Conservation (phyloP, 2,113 vertebrate species). For the Electrona antarctica region DNA sequence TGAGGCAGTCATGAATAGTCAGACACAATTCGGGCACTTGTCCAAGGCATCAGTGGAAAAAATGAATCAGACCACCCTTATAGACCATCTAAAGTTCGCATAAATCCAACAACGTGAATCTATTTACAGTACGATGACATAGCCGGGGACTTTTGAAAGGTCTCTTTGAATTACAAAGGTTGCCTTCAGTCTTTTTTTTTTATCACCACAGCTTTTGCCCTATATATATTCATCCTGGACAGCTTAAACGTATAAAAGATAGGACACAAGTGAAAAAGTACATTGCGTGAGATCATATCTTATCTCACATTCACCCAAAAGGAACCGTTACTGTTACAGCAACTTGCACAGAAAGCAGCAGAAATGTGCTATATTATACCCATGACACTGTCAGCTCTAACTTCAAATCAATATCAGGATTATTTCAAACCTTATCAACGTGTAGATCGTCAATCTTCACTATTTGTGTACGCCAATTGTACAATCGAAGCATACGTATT, state of each 20-base stretch:
- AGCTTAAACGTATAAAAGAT: background rate
- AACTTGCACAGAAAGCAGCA: too few relatives aligned
- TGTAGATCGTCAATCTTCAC: too few relatives aligned
- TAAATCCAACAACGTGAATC: constrained; percentile 50
- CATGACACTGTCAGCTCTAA: too few relatives aligned
- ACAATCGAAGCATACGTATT: too few relatives aligned
- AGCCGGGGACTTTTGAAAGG: constrained; percentile 14
- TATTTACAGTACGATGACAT: constrained; percentile 49
- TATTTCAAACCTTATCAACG: too few relatives aligned
- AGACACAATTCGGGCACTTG: constrained; percentile 44
- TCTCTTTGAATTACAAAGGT: constrained; percentile 23
- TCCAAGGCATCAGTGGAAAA: constrained; percentile 60
- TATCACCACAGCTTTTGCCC: constrained; percentile 38
- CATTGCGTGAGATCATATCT: constrained; percentile 14
- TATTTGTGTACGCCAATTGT: too few relatives aligned
- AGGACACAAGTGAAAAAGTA: background rate
- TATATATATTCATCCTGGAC: background rate
- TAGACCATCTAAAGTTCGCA: constrained; percentile 54
- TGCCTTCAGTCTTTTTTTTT: constrained; percentile 23
- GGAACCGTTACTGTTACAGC: constrained; percentile 4
- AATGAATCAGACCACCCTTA: constrained; percentile 65
- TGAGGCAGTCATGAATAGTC: constrained; percentile 45
- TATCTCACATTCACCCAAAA: background rate
- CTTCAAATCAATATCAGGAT: too few relatives aligned
- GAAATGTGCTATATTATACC: too few relatives aligned